Evolutionary conservation across 2,113 vertebrate genomes (phyloP), one percentile per base, ranked within the genome.

Genomic region (Brachypteracias leptosomus): DNA sequence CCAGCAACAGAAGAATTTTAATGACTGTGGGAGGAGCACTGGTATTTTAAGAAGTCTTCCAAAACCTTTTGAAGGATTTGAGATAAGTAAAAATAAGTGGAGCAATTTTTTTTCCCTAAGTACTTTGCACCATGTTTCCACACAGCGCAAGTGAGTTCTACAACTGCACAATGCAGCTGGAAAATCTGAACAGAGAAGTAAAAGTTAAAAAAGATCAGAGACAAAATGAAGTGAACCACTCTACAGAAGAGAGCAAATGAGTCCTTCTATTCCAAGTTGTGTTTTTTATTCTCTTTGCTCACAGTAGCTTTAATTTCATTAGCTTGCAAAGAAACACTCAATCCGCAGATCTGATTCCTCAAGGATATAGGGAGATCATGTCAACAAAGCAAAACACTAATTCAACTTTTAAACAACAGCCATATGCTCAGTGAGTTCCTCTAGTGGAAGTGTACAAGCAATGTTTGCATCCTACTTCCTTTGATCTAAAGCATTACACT

Each of bases 1-100:
- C 68, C 52, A 92, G 83, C 65, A 90, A 94, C 49, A 85, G 70
- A 97, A 97, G 90, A 96, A 96, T 96, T 93, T 96, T 97, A 96
- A 96, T 92, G 90, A 94, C 90, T 88, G 88, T 90, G 90, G 93
- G 88, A 96, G 93, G 92, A 84, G 42, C 0, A 1, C 1, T 90
- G 95, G 90, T 92, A 96, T 97, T 96, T 96, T 93, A 96, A 97
- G 95, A 95, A 94, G 90, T 82, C 68, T 90, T 90, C 61, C 93
- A 72, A 95, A 96, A 81, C 73, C 65, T 84, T 96, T 26, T 81
- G 57, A 92, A 92, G 86, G 76, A 92, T 96, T 85, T 88, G 90
- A 96, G 96, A 95, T 90, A 95, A 97, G 83, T 93, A 91, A 90
- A 94, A 94, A 57, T 78, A 95, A 92, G 88, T 77, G 79, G 66